Evolutionary conservation across 2,888 invertebrate genomes (phyloP).

Genomic region (Eupithecia inturbata): DNA sequence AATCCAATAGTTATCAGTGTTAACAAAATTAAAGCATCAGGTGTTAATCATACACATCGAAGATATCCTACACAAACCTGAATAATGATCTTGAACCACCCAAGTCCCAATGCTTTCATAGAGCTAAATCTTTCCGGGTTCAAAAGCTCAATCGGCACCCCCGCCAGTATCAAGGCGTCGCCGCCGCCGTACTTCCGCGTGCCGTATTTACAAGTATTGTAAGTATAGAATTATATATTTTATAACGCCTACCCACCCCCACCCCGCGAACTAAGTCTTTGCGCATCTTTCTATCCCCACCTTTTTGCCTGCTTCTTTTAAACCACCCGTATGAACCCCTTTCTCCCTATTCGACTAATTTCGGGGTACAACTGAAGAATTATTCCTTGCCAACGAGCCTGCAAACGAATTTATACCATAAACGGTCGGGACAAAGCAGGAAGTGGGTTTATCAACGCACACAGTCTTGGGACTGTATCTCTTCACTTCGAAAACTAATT

Average conservation of each 20-base stretch:
- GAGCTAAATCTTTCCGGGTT: background rate
- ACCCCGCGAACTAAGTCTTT: constrained; percentile 84
- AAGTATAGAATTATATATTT: constrained; percentile 85
- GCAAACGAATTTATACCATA: constrained; percentile 61
- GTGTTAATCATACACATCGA: background rate
- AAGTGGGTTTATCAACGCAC: constrained; percentile 54
- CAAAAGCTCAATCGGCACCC: constrained; percentile 5
- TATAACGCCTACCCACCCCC: constrained; percentile 75
- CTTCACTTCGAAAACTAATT: constrained; percentile 85
- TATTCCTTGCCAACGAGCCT: constrained; percentile 74
- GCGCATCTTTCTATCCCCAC: constrained; percentile 84
- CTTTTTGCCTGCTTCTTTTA: constrained; percentile 84
- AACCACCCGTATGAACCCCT: constrained; percentile 84
- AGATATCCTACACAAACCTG: background rate
- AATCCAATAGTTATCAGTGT: background rate
- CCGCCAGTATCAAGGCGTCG: constrained; percentile 60
- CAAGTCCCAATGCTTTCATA: background rate
- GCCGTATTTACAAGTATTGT: constrained; percentile 85
- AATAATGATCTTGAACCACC: background rate
- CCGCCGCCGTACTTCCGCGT: constrained; percentile 75
- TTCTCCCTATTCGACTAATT: constrained; percentile 84
- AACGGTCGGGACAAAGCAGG: constrained; percentile 53
- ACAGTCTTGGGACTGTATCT: constrained; percentile 83
- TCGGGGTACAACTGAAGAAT: constrained; percentile 84
- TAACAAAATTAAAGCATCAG: background rate